A percentile compares a stretch with the other conserved stretches of the same genome.
Evolutionary conservation across 2,888 invertebrate genomes (phyloP).

Genomic region (Clunio marinus): DNA sequence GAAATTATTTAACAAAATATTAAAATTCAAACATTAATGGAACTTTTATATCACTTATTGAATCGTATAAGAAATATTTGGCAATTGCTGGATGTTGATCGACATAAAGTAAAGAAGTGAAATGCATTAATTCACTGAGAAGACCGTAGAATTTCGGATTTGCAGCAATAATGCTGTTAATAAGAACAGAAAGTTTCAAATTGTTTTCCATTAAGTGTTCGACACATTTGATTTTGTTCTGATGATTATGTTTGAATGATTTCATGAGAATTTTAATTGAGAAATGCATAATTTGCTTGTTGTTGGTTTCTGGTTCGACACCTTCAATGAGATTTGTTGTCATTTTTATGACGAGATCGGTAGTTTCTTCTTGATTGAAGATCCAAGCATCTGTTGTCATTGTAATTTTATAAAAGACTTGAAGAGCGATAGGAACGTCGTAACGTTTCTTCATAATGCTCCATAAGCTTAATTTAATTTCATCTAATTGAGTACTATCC

Average conservation of each 20-base stretch:
- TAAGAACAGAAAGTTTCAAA: not conserved
- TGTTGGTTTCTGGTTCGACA: too few relatives aligned
- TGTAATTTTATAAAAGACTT: not conserved
- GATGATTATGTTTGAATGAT: not conserved
- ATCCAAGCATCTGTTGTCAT: not conserved
- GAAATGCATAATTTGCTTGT: not conserved
- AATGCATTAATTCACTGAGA: not conserved
- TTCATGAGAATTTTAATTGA: not conserved
- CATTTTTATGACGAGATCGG: not conserved
- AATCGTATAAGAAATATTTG: not conserved
- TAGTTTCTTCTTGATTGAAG: not conserved
- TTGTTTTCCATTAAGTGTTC: not conserved
- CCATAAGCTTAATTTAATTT: not conserved
- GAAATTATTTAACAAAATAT: too few relatives aligned
- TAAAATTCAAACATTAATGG: constrained; percentile 14
- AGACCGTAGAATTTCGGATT: not conserved
- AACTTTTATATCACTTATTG: not conserved
- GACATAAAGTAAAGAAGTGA: not conserved
- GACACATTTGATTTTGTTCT: not conserved
- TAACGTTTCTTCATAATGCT: not conserved
- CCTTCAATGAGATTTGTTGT: not conserved
- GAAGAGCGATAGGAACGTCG: not conserved
- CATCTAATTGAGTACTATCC: too few relatives aligned
- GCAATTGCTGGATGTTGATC: not conserved
- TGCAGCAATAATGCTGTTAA: not conserved